Conservation (phyloP, 2,113 vertebrate genomes). For the Hemiprocne comata region DNA sequence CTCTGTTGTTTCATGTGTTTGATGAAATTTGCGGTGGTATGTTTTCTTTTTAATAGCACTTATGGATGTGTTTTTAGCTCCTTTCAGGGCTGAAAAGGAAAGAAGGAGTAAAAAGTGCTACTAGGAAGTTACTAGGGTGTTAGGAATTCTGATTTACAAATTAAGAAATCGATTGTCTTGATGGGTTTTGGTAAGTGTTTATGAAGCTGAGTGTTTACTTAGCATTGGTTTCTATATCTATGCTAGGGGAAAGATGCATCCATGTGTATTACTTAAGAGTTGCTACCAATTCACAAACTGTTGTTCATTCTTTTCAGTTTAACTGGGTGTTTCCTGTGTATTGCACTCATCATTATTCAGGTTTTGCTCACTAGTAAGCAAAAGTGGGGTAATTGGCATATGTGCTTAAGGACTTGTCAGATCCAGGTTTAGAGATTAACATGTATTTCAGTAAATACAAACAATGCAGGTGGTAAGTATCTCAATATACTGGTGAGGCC, state of each 20-base stretch:
- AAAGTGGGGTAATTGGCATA: background rate
- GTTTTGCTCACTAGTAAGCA: background rate
- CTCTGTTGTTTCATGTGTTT: background rate
- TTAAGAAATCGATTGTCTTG: background rate
- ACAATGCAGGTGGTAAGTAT: background rate
- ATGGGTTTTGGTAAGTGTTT: background rate
- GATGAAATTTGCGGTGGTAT: background rate
- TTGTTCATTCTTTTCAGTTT: background rate
- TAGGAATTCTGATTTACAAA: background rate
- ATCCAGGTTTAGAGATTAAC: background rate
- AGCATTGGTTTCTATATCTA: background rate
- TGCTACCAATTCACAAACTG: background rate
- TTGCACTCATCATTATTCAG: background rate
- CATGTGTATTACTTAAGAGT: rapidly evolving
- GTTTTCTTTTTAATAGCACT: background rate
- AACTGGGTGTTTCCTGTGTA: background rate
- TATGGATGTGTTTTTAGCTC: background rate
- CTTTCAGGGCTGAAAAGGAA: background rate
- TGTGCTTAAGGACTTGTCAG: background rate
- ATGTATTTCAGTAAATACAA: background rate
- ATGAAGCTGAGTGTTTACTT: background rate
- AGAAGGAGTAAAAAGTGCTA: background rate
- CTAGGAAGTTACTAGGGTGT: background rate
- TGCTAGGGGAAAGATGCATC: background rate
- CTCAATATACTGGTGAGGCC: background rate